Conservation (phyloP, 2,888 invertebrate species). For the Cryptocephalus primarius region DNA sequence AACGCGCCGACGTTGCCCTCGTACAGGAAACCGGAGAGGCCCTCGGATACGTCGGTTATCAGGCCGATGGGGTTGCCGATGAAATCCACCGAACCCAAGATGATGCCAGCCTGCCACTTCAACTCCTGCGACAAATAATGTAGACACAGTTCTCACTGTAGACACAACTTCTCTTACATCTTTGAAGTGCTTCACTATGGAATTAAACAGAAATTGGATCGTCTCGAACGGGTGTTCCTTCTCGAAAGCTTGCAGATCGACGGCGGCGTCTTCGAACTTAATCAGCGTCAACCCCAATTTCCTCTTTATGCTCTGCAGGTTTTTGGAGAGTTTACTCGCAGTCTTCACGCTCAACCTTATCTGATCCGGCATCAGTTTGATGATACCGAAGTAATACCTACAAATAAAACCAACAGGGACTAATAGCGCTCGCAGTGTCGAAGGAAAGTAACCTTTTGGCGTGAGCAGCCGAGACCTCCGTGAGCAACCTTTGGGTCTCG, state of each 20-base stretch:
- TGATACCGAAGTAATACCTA: slow-evolving; percentile 33
- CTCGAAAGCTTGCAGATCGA: slow-evolving; percentile 81
- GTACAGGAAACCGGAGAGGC: slow-evolving; percentile 80
- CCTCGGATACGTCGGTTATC: slow-evolving; percentile 91
- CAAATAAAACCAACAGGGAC: slow-evolving; percentile 1
- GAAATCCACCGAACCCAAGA: slow-evolving; percentile 94
- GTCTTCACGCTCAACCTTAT: slow-evolving; percentile 85
- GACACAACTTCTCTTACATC: slow-evolving; percentile 40
- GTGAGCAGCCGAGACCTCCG: slow-evolving; percentile 69
- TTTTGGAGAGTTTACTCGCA: slow-evolving; percentile 65
- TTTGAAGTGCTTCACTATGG: slow-evolving; percentile 77
- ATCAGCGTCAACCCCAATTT: slow-evolving; percentile 80
- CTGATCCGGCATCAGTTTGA: slow-evolving; percentile 41
- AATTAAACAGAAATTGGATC: slow-evolving; percentile 67
- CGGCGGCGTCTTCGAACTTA: slow-evolving; percentile 92
- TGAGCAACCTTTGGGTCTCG: slow-evolving; percentile 68
- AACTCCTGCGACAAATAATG: slow-evolving; percentile 51
- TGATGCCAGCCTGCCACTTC: slow-evolving; percentile 90
- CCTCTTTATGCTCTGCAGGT: slow-evolving; percentile 71
- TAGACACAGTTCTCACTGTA: background rate
- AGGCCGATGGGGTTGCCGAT: slow-evolving; percentile 95
- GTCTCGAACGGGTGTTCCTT: slow-evolving; percentile 88
- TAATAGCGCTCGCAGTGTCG: too few species aligned
- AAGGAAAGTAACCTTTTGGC: slow-evolving; percentile 58
- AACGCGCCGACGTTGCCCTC: slow-evolving; percentile 90